These are phyloP conservation scores for Bruchidius siliquastri DNA, from an alignment of 2,888 invertebrate genomes.

Conservation along the genomic window DNA sequence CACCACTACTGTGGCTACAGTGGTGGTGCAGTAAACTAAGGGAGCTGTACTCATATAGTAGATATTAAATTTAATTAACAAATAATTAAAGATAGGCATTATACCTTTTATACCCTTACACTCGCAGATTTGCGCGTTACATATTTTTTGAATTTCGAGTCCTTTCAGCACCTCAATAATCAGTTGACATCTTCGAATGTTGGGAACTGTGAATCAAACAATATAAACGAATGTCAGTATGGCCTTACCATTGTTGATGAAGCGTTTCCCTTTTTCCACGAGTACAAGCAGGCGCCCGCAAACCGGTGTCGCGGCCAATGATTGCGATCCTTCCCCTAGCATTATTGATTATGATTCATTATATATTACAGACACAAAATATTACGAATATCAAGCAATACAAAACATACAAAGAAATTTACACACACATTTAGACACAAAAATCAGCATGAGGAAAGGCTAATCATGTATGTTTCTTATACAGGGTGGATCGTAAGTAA, in stretches of 20 bases:
- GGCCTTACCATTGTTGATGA: conserved; percentile 44
- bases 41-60: no score
- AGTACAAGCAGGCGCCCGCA: conserved; percentile 47
- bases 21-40: no score
- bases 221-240: no score
- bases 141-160: conserved; percentile 10
- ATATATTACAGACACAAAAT: conserved; percentile 25
- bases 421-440: no score
- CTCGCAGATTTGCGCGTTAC: conserved; percentile 23
- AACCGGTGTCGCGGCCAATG: conserved; percentile 37
- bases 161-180: no score
- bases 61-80: no score
- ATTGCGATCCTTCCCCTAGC: conserved; percentile 27
- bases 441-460: no score
- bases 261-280: conserved; percentile 47
- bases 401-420: no score
- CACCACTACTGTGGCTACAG: no score
- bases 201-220: conserved; percentile 47
- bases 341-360: no score
- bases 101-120: conserved; percentile 22
- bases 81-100: no score
- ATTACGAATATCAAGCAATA: not conserved
- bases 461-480: not conserved
- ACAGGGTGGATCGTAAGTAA: not conserved
- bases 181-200: conserved; percentile 24